phyloP scores from a whole-genome alignment of 2,888 invertebrate species.

The Steinernema scapterisci region DNA sequence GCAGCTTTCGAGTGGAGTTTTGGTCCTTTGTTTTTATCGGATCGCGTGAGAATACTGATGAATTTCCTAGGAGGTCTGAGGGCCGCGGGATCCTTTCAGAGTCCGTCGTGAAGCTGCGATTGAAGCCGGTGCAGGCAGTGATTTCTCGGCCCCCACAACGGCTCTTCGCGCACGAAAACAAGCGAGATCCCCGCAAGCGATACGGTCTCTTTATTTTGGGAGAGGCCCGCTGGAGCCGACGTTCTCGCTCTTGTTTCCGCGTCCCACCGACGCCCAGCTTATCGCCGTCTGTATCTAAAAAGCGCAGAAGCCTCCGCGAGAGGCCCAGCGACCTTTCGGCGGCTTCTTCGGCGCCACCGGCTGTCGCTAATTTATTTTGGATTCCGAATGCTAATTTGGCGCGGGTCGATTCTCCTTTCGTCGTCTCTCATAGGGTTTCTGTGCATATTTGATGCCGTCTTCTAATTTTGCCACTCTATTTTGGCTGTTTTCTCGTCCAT shows the following conservation, averaged over 20 bases:
- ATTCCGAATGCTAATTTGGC: conserved; percentile 32
- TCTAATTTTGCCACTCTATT: conserved; percentile 29
- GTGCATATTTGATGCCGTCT: conserved; percentile 28
- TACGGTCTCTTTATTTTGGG: conserved; percentile 33
- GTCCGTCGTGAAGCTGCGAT: not conserved
- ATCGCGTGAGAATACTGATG: conserved; percentile 20
- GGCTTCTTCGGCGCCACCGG: conserved; percentile 10
- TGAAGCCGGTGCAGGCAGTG: no score
- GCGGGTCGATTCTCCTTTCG: conserved; percentile 20
- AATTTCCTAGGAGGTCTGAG: not conserved
- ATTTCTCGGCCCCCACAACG: not conserved
- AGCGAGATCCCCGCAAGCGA: conserved; percentile 30
- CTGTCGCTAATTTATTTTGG: conserved; percentile 30
- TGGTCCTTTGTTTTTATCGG: conserved; percentile 10
- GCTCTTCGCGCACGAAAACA: conserved; percentile 21
- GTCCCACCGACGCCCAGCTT: conserved; percentile 10
- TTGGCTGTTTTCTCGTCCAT: conserved; percentile 16
- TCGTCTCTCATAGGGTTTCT: conserved; percentile 27
- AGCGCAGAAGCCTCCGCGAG: conserved; percentile 16
- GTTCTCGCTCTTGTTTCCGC: conserved; percentile 6
- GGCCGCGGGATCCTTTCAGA: not conserved
- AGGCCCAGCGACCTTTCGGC: not conserved
- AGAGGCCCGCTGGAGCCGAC: conserved; percentile 22
- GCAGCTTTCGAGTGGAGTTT: not conserved
- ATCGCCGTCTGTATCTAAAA: conserved; percentile 31